Percentiles rank a stretch among this genome's conserved stretches.
phyloP scores from a whole-genome alignment of 2,113 vertebrate genomes.

The Columba janthina region DNA sequence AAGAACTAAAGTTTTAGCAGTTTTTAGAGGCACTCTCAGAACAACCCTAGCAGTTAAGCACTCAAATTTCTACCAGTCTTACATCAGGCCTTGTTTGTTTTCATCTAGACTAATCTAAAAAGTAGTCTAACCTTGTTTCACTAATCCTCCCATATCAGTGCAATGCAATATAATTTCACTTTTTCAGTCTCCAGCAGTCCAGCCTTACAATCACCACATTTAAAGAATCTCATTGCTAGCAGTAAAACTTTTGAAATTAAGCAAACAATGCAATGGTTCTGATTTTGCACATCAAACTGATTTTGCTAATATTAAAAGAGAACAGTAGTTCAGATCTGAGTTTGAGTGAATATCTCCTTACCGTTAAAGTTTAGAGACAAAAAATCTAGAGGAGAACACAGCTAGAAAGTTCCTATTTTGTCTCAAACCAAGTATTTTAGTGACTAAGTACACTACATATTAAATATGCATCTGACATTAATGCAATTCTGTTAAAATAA shows the following conservation, averaged over 20 bases:
- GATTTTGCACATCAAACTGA: not conserved
- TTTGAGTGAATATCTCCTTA: not conserved
- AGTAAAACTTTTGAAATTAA: not conserved
- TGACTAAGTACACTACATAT: not conserved
- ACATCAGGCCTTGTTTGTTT: not conserved
- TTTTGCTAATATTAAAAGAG: not conserved
- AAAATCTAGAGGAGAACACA: not conserved
- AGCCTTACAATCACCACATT: not conserved
- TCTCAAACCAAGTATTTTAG: not conserved
- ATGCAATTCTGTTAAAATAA: not conserved
- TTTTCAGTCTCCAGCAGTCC: not conserved
- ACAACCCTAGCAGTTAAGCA: not conserved
- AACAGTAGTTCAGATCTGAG: not conserved
- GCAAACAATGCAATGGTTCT: not conserved
- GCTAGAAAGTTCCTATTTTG: not conserved
- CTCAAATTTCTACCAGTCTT: not conserved
- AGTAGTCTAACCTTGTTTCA: not conserved
- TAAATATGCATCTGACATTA: not conserved
- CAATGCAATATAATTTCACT: not conserved
- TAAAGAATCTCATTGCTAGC: not conserved
- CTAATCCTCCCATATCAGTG: not conserved
- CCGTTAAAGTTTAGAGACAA: not conserved
- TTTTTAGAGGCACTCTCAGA: not conserved
- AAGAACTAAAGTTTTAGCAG: not conserved
- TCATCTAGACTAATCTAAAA: not conserved